Evolutionary conservation across 2,888 invertebrate species (phyloP).

Genomic region (Sepioteuthis lessoniana): DNA sequence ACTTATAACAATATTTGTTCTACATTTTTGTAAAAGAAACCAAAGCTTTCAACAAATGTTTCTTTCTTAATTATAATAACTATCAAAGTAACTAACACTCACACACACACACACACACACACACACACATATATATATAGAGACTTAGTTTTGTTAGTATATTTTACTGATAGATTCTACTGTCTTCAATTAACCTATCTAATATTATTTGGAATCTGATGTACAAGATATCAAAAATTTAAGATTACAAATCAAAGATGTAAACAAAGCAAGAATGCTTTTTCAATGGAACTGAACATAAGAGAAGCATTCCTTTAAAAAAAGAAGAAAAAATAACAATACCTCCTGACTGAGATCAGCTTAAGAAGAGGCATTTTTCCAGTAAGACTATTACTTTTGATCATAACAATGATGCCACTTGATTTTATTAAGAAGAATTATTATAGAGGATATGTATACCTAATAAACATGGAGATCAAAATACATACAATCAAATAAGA

Average conservation of each 20-base stretch:
- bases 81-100: background rate
- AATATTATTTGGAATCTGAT: background rate
- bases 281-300: background rate
- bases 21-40: background rate
- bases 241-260: background rate
- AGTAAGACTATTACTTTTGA: too few relatives aligned
- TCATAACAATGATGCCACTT: too few relatives aligned
- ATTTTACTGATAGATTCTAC: background rate
- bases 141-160: background rate
- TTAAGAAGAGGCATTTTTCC: too few relatives aligned
- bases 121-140: background rate
- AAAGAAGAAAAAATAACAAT: background rate
- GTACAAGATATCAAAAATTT: background rate
- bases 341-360: background rate
- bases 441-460: too few relatives aligned
- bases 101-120: background rate
- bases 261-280: background rate
- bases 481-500: too few relatives aligned
- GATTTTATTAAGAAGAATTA: too few relatives aligned
- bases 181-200: background rate
- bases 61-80: background rate
- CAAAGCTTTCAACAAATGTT: background rate
- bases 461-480: too few relatives aligned
- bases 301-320: background rate
- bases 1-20: too few relatives aligned